phyloP scores from a whole-genome alignment of 2,797 vertebrate genomes.

The Chrysocyon brachyurus region DNA sequence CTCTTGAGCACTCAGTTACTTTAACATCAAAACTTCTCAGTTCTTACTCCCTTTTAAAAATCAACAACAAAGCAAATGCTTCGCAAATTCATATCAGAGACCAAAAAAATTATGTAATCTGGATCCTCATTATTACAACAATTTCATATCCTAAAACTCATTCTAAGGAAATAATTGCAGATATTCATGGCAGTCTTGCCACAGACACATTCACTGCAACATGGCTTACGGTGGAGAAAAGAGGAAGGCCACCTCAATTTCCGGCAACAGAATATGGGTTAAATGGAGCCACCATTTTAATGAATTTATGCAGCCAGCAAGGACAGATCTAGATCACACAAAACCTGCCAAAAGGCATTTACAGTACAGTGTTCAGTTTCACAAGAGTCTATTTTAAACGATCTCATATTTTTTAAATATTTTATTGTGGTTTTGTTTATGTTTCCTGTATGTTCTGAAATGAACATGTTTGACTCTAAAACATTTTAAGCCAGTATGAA shows the following conservation, averaged over 20 bases:
- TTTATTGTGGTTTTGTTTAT: background rate
- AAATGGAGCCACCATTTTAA: background rate
- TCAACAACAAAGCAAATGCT: constrained; percentile 47
- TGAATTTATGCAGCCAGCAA: background rate
- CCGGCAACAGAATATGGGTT: background rate
- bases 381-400: background rate
- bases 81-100: background rate
- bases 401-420: background rate
- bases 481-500: background rate
- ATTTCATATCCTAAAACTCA: constrained; percentile 12
- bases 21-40: constrained; percentile 15
- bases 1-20: constrained; percentile 16
- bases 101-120: background rate
- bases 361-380: background rate
- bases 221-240: background rate
- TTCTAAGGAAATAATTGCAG: background rate
- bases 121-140: background rate
- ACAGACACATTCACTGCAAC: background rate
- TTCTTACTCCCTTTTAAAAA: constrained; percentile 48
- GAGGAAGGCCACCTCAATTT: background rate
- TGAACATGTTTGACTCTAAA: constrained; percentile 42
- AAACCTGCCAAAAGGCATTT: background rate
- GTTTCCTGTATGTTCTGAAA: constrained; percentile 25
- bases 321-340: background rate
- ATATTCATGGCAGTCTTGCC: background rate